phyloP scores from a whole-genome alignment of 1,140 invertebrate species.

The Penaeus indicus region DNA sequence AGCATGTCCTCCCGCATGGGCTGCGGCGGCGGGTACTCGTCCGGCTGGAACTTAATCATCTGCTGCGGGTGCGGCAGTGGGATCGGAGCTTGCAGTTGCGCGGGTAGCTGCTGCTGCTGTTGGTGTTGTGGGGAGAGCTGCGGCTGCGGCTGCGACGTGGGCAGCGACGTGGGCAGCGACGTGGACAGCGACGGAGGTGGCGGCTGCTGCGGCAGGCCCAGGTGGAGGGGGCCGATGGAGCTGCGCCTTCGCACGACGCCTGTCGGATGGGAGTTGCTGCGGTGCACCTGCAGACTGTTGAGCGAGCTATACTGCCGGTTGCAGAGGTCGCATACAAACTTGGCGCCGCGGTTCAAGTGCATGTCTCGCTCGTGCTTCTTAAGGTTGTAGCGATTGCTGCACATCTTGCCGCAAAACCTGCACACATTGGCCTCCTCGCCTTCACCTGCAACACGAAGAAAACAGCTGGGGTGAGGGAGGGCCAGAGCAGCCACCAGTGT shows the following conservation, averaged over 20 bases:
- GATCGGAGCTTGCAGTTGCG: neutral
- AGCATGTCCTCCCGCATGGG: slow-evolving; percentile 9
- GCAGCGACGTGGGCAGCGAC: no score
- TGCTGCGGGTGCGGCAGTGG: slow-evolving; percentile 28
- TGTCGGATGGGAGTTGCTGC: slow-evolving; percentile 73
- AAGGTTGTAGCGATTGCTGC: slow-evolving; percentile 89
- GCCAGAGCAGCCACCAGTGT: neutral
- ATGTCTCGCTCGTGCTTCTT: slow-evolving; percentile 91
- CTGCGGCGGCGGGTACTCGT: slow-evolving; percentile 15
- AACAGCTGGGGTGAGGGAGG: slow-evolving; percentile 50
- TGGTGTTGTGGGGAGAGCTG: slow-evolving; percentile 35
- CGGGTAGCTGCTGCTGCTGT: slow-evolving; percentile 38
- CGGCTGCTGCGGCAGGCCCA: slow-evolving; percentile 1
- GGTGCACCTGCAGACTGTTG: slow-evolving; percentile 74
- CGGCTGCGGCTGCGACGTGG: slow-evolving; percentile 6
- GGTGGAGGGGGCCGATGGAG: slow-evolving; percentile 31
- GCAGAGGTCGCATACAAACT: slow-evolving; percentile 72
- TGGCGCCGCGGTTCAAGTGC: slow-evolving; percentile 72
- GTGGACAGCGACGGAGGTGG: slow-evolving; percentile 16
- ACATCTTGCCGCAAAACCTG: slow-evolving; percentile 88
- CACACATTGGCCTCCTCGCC: slow-evolving; percentile 76
- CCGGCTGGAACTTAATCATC: slow-evolving; percentile 37
- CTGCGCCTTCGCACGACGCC: slow-evolving; percentile 56
- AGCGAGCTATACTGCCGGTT: slow-evolving; percentile 73
- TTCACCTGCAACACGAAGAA: slow-evolving; percentile 65